Conservation (phyloP, 1,140 invertebrate genomes). For the Microvelia longipes region DNA sequence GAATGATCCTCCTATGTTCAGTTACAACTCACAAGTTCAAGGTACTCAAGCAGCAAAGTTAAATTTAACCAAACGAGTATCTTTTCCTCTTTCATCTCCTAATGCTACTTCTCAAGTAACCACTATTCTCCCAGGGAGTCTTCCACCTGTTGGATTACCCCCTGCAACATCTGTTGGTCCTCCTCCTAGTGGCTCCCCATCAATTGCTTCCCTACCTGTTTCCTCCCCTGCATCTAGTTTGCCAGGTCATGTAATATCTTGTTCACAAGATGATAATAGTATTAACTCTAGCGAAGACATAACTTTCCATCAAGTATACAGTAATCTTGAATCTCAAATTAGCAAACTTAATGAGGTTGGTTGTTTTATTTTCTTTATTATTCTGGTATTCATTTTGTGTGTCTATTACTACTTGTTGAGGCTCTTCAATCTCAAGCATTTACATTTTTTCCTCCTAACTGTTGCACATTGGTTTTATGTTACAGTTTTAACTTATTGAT, state of each 20-base stretch:
- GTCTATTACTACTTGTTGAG: too few relatives aligned
- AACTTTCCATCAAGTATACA: background rate
- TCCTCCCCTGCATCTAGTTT: background rate
- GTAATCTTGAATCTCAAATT: background rate
- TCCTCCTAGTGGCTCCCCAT: background rate
- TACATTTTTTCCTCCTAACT: too few relatives aligned
- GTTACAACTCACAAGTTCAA: slow-evolving; percentile 20
- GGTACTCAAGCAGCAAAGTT: slow-evolving; percentile 23
- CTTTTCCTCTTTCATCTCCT: slow-evolving; percentile 27
- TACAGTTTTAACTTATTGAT: too few relatives aligned
- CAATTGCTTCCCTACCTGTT: background rate
- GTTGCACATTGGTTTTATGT: too few relatives aligned
- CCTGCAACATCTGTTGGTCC: background rate
- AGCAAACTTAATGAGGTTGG: background rate
- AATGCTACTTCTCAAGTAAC: background rate
- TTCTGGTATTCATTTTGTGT: too few relatives aligned
- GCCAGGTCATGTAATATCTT: too few relatives aligned
- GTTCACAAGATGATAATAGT: too few relatives aligned
- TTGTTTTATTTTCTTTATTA: too few relatives aligned
- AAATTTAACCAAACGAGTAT: slow-evolving; percentile 33
- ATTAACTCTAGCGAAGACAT: too few relatives aligned
- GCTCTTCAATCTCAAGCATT: too few relatives aligned
- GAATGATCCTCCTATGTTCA: slow-evolving; percentile 36
- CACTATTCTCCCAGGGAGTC: background rate
- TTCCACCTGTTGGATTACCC: background rate